Percentiles rank a stretch among this genome's conserved stretches.
These are phyloP conservation scores for Tor tambroides DNA, from an alignment of 2,113 vertebrate species.

Conservation along the genomic window DNA sequence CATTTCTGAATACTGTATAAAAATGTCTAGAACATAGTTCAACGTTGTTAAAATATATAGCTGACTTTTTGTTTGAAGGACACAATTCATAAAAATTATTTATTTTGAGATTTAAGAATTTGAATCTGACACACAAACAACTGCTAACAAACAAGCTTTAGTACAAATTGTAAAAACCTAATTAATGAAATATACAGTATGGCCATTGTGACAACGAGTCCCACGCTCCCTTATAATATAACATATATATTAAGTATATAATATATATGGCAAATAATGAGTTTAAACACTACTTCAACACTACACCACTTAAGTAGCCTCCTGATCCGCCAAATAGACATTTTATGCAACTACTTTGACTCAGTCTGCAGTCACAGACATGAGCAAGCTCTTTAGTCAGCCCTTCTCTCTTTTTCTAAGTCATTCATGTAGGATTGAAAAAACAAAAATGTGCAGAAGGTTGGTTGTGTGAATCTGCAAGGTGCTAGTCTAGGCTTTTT, in stretches of 20 bases:
- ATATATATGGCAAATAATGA: neutral
- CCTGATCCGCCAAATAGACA: neutral
- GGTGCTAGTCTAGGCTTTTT: neutral
- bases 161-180: neutral
- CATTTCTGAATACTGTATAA: neutral
- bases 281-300: neutral
- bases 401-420: neutral
- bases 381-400: constrained; percentile 6
- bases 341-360: neutral
- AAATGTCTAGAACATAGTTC: neutral
- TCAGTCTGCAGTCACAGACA: constrained; percentile 1
- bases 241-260: neutral
- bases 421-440: neutral
- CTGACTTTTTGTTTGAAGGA: no score
- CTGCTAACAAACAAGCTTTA: neutral
- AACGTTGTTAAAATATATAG: neutral
- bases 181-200: neutral
- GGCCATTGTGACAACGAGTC: neutral
- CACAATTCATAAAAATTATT: no score
- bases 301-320: neutral
- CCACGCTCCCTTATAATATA: neutral
- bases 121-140: neutral
- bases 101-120: neutral
- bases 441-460: neutral
- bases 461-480: neutral